A percentile compares a stretch with the other conserved stretches of the same genome.
These are phyloP conservation scores for Ramphastos sulfuratus DNA, from an alignment of 2,113 vertebrate species.

Conservation along the genomic window DNA sequence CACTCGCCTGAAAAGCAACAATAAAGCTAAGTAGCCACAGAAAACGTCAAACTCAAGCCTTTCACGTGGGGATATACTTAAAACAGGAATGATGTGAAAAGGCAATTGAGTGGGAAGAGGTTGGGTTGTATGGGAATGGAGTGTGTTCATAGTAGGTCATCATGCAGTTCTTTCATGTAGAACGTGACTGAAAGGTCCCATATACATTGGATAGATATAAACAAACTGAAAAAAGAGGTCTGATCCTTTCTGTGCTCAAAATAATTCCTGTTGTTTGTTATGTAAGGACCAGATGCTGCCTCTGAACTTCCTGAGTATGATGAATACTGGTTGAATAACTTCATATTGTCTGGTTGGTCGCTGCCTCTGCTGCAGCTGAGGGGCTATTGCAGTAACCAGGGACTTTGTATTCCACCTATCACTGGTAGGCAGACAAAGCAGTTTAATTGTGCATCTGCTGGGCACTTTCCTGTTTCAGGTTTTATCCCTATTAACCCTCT, in stretches of 20 bases:
- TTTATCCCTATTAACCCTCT: not conserved
- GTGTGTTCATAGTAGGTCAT: not conserved
- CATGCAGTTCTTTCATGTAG: not conserved
- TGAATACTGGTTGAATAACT: not conserved
- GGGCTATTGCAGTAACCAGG: not conserved
- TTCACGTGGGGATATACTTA: not conserved
- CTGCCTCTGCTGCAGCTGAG: not conserved
- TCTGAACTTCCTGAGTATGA: not conserved
- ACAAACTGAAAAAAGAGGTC: not conserved
- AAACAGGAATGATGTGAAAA: not conserved
- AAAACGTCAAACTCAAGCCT: not conserved
- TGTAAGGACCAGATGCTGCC: not conserved
- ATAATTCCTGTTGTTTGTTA: not conserved
- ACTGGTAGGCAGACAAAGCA: not conserved
- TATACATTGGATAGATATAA: not conserved
- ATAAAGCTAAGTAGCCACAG: not conserved
- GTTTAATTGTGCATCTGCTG: not conserved
- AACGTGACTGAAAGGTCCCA: not conserved
- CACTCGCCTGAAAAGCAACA: not conserved
- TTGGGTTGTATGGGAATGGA: not conserved
- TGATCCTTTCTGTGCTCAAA: not conserved
- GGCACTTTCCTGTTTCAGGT: not conserved
- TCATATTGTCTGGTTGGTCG: not conserved
- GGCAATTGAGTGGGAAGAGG: not conserved
- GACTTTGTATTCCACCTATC: not conserved